These are phyloP conservation scores for Notolabrus celidotus DNA, from an alignment of 2,797 vertebrate genomes.

Conservation along the genomic window DNA sequence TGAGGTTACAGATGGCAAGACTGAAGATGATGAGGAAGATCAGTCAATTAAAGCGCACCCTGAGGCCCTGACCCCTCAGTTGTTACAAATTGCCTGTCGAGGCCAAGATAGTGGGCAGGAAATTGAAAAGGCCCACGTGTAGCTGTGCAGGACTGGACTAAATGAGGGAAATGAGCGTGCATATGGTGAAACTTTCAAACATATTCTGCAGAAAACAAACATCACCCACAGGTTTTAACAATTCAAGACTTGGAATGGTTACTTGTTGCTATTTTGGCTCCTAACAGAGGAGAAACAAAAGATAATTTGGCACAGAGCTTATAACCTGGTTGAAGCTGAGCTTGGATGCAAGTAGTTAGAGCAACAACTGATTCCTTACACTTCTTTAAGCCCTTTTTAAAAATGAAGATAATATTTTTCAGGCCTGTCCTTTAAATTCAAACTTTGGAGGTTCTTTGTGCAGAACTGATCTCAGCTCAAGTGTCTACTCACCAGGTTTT, in stretches of 20 bases:
- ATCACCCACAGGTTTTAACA: not conserved
- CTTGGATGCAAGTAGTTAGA: too few relatives aligned
- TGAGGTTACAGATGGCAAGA: slow-evolving; percentile 17
- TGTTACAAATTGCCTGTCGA: slow-evolving; percentile 30
- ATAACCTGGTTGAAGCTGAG: too few relatives aligned
- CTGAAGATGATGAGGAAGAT: slow-evolving; percentile 41
- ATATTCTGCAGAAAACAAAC: not conserved
- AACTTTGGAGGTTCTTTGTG: too few relatives aligned
- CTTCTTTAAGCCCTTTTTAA: too few relatives aligned
- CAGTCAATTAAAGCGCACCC: slow-evolving; percentile 32
- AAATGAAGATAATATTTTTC: too few relatives aligned
- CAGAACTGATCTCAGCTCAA: too few relatives aligned
- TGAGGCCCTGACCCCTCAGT: slow-evolving; percentile 31
- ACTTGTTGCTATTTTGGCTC: not conserved
- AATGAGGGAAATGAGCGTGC: not conserved
- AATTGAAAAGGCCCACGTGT: slow-evolving; percentile 19
- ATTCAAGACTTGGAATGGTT: not conserved
- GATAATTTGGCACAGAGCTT: too few relatives aligned
- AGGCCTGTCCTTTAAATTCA: too few relatives aligned
- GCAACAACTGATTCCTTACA: too few relatives aligned
- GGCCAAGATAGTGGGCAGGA: slow-evolving; percentile 13
- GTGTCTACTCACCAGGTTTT: too few relatives aligned
- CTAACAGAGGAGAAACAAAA: not conserved
- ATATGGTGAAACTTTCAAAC: not conserved
- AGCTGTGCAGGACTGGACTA: not conserved